Percentiles rank a stretch among this genome's conserved stretches.
Conservation (phyloP, 2,888 invertebrate genomes). For the Cyclophora albipunctata region DNA sequence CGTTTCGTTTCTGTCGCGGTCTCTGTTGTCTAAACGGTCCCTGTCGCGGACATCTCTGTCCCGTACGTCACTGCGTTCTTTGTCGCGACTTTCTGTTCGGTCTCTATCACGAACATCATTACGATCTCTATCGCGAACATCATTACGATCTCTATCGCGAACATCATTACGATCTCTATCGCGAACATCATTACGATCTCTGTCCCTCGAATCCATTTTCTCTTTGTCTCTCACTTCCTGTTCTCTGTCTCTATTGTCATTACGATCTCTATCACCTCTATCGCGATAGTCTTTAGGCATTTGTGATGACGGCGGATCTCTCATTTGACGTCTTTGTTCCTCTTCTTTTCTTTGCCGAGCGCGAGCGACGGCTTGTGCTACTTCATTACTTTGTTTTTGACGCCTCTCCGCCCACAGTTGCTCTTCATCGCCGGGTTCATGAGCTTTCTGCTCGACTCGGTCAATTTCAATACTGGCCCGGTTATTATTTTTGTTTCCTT, state of each 20-base stretch:
- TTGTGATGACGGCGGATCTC: constrained; percentile 43
- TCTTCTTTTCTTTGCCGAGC: constrained; percentile 91
- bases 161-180: constrained; percentile 41
- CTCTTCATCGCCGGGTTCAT: constrained; percentile 60
- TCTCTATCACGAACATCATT: constrained; percentile 32
- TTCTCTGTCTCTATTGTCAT: constrained; percentile 51
- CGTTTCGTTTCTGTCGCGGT: constrained; percentile 23
- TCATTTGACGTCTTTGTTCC: constrained; percentile 83
- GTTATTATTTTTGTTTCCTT: constrained; percentile 46
- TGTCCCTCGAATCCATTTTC: constrained; percentile 37
- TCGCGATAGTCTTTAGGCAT: constrained; percentile 41
- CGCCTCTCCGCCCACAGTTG: constrained; percentile 82
- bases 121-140: constrained; percentile 27
- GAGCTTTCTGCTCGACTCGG: constrained; percentile 51
- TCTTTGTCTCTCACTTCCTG: constrained; percentile 36
- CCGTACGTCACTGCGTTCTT: constrained; percentile 25
- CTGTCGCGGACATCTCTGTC: constrained; percentile 25
- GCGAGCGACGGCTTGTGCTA: constrained; percentile 86
- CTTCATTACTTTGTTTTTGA: constrained; percentile 80
- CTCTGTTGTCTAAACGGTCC: constrained; percentile 26
- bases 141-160: constrained; percentile 23
- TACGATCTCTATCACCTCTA: constrained; percentile 35
- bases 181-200: constrained; percentile 35
- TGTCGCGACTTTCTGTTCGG: constrained; percentile 17
- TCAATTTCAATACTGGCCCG: constrained; percentile 51